These are phyloP conservation scores for Lasioglossum figueresi DNA, from an alignment of 2,888 invertebrate genomes.

Conservation along the genomic window DNA sequence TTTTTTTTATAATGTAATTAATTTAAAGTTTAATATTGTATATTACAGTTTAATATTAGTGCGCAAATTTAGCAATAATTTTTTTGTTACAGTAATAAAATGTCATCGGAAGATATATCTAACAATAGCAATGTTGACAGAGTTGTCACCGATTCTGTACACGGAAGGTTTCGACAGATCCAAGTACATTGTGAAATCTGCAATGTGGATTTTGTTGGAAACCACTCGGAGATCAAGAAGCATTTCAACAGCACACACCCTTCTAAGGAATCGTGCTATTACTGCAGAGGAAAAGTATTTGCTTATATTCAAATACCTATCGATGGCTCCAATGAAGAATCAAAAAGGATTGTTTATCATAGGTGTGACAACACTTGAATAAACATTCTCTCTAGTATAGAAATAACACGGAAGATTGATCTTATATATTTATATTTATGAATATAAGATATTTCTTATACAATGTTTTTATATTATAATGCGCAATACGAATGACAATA, in stretches of 20 bases:
- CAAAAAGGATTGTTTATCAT: conserved; percentile 71
- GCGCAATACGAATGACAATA: neutral
- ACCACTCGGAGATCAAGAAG: conserved; percentile 70
- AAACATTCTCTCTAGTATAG: neutral
- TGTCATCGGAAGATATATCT: conserved; percentile 42
- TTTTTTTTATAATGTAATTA: neutral
- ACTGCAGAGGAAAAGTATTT: conserved; percentile 79
- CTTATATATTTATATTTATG: conserved; percentile 23
- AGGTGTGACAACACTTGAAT: conserved; percentile 62
- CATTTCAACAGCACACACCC: conserved; percentile 77
- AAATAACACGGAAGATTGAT: conserved; percentile 13
- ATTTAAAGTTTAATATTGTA: neutral
- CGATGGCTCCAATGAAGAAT: neutral
- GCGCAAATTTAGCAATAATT: neutral
- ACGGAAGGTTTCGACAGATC: conserved; percentile 73
- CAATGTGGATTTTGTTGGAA: conserved; percentile 68
- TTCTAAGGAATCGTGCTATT: conserved; percentile 70
- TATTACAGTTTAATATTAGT: neutral
- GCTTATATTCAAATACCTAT: conserved; percentile 59
- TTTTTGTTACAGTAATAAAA: conserved; percentile 47
- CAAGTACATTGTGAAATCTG: conserved; percentile 76
- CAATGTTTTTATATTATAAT: conserved; percentile 10
- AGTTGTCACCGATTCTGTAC: conserved; percentile 79
- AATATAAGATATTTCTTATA: conserved; percentile 28
- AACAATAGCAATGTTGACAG: conserved; percentile 42